Conservation (phyloP, 2,797 vertebrate genomes). For the Propithecus deckenii region DNA sequence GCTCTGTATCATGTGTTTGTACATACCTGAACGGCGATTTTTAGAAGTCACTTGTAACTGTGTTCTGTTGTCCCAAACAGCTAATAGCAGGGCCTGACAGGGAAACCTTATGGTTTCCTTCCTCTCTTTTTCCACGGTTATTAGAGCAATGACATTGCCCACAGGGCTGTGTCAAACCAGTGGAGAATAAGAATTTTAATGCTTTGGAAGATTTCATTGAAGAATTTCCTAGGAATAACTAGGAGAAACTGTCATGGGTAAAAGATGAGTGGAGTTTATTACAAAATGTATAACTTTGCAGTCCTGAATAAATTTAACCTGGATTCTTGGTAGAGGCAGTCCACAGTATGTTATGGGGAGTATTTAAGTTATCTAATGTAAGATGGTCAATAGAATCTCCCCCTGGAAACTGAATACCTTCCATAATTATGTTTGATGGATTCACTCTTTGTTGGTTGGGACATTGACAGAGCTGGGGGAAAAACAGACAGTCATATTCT, state of each 20-base stretch:
- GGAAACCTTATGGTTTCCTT: neutral
- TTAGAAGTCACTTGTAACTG: neutral
- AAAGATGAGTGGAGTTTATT: neutral
- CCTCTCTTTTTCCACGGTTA: neutral
- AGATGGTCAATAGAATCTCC: neutral
- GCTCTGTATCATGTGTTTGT: neutral
- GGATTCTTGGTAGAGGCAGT: neutral
- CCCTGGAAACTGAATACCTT: neutral
- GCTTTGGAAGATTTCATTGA: neutral
- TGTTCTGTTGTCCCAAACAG: neutral
- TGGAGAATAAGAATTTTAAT: neutral
- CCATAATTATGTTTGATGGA: neutral
- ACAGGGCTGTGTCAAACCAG: constrained; percentile 28
- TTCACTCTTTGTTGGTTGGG: neutral
- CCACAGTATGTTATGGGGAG: neutral
- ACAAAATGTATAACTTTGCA: constrained; percentile 11
- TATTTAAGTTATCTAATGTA: neutral
- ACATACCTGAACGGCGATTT: neutral
- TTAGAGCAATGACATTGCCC: neutral
- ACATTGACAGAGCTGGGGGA: neutral
- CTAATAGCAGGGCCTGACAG: neutral
- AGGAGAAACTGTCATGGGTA: neutral
- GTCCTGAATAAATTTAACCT: neutral
- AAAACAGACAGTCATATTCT: neutral
- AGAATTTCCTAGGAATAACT: constrained; percentile 38